These are phyloP conservation scores for Abrostola tripartita DNA, from an alignment of 2,888 invertebrate genomes.

Conservation along the genomic window DNA sequence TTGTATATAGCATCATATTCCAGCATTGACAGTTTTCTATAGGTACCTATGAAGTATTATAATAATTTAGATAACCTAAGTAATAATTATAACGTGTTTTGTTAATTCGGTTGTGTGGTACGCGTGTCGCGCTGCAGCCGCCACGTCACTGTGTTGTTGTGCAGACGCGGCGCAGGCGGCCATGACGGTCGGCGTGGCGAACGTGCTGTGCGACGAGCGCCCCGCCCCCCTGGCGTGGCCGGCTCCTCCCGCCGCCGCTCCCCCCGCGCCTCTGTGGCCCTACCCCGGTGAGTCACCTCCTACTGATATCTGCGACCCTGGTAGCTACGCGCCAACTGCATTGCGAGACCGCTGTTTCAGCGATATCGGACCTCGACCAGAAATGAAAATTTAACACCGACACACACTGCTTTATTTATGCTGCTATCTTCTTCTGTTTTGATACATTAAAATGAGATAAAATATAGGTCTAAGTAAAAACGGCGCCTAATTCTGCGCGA, in stretches of 20 bases:
- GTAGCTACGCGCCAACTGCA: conserved; percentile 88
- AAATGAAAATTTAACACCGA: conserved; percentile 48
- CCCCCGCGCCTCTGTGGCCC: conserved; percentile 93
- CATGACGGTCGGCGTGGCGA: conserved; percentile 90
- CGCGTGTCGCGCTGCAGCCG: conserved; percentile 68
- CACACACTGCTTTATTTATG: conserved; percentile 18
- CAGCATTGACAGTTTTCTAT: no score
- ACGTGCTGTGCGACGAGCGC: conserved; percentile 90
- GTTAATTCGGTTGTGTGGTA: conserved; percentile 42
- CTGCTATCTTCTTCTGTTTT: conserved; percentile 32
- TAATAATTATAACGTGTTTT: conserved; percentile 16
- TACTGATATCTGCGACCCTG: conserved; percentile 78
- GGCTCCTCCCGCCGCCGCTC: conserved; percentile 87
- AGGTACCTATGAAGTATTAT: no score
- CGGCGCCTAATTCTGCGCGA: conserved; percentile 61
- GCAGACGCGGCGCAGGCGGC: conserved; percentile 90
- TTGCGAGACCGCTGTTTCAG: conserved; percentile 81
- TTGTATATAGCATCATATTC: no score
- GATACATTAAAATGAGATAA: conserved; percentile 52
- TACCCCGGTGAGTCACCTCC: conserved; percentile 91
- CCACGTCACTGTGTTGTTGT: conserved; percentile 81
- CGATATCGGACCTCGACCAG: conserved; percentile 57
- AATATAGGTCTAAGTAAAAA: conserved; percentile 37
- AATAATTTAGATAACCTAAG: neutral
- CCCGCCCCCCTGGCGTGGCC: conserved; percentile 88